A percentile compares a stretch with the other conserved stretches of the same genome.
Evolutionary conservation across 2,797 vertebrate species (phyloP).

Genomic region (Gallirallus australis): DNA sequence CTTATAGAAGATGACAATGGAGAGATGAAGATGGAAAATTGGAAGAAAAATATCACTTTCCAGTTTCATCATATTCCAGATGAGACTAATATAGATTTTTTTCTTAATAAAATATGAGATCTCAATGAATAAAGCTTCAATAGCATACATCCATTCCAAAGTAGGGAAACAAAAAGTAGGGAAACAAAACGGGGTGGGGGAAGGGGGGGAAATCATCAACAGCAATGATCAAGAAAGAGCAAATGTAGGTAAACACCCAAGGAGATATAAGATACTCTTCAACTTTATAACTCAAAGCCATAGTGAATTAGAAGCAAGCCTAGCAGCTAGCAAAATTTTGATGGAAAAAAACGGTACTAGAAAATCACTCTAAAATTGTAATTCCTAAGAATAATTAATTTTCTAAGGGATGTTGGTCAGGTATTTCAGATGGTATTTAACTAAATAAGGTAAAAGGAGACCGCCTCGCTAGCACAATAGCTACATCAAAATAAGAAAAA

Average conservation of each 20-base stretch:
- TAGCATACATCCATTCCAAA: background rate
- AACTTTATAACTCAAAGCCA: background rate
- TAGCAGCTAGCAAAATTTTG: background rate
- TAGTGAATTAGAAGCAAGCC: background rate
- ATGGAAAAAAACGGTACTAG: background rate
- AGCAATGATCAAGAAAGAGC: background rate
- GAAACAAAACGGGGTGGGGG: background rate
- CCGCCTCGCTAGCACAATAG: background rate
- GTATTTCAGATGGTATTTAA: background rate
- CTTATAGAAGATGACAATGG: background rate
- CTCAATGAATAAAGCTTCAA: background rate
- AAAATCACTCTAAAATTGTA: background rate
- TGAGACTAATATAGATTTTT: background rate
- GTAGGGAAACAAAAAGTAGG: background rate
- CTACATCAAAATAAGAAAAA: background rate
- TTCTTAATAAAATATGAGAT: background rate
- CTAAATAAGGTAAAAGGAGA: background rate
- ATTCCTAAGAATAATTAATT: background rate
- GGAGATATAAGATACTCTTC: background rate
- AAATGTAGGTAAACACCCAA: background rate
- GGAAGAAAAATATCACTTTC: background rate
- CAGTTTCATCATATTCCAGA: background rate
- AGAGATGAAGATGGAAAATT: background rate
- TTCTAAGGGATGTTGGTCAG: background rate
- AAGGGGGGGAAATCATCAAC: background rate